Percentiles rank a stretch among this genome's conserved stretches.
These are phyloP conservation scores for Rhinichthys osculus DNA, from an alignment of 2,797 vertebrate genomes.

Conservation along the genomic window DNA sequence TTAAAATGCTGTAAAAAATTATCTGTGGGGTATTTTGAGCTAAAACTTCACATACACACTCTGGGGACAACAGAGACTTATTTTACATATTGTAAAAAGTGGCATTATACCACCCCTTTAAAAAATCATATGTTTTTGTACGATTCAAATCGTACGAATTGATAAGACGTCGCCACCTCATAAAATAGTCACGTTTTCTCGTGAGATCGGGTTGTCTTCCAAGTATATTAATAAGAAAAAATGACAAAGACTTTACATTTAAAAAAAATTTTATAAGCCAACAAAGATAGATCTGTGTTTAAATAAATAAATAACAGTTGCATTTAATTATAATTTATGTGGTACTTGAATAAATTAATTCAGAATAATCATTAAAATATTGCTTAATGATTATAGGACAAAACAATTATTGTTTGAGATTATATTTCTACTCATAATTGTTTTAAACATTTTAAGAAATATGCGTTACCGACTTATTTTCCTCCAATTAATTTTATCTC, in stretches of 20 bases:
- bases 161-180: background rate
- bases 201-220: background rate
- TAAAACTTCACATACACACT: too few relatives aligned
- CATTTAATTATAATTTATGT: constrained; percentile 12
- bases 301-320: constrained; percentile 4
- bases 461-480: constrained; percentile 22
- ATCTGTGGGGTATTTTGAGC: too few relatives aligned
- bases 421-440: constrained; percentile 42
- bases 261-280: too few relatives aligned
- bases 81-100: too few relatives aligned
- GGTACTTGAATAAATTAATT: constrained; percentile 40
- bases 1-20: too few relatives aligned
- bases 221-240: background rate
- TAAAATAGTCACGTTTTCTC: background rate
- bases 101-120: too few relatives aligned
- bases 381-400: constrained; percentile 27
- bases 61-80: too few relatives aligned
- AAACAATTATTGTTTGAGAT: constrained; percentile 31
- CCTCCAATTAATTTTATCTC: constrained; percentile 63
- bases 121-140: background rate
- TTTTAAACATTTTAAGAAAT: constrained; percentile 21
- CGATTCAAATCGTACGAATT: background rate
- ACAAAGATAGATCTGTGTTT: background rate
- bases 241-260: constrained; percentile 28
- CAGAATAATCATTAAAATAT: constrained; percentile 31